phyloP scores from a whole-genome alignment of 2,797 vertebrate species.

The Ibycter americanus region DNA sequence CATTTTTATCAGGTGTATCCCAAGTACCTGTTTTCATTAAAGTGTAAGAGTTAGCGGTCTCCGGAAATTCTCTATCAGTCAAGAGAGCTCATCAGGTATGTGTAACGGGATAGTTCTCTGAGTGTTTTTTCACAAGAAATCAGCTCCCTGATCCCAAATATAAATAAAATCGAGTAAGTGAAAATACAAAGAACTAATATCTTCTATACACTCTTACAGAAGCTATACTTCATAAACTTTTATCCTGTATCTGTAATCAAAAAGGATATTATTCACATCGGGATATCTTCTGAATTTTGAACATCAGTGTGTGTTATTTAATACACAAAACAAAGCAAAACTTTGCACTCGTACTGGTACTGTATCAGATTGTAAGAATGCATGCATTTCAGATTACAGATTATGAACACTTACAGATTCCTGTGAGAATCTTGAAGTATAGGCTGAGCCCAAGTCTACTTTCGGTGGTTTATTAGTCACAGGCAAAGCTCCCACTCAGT shows the following conservation, averaged over 20 bases:
- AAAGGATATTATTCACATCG: neutral
- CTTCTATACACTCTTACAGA: neutral
- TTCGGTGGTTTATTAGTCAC: neutral
- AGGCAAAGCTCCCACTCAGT: neutral
- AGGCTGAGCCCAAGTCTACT: neutral
- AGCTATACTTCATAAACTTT: neutral
- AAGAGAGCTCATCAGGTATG: neutral
- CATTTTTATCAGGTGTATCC: neutral
- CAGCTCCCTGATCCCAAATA: neutral
- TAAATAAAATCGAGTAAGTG: fast-evolving
- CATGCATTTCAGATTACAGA: neutral
- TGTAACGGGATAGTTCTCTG: neutral
- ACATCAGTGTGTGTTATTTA: neutral
- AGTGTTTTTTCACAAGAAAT: neutral
- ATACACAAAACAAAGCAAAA: neutral
- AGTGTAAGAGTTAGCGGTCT: neutral
- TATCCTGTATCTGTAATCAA: neutral
- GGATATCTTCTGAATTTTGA: neutral
- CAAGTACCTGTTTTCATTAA: neutral
- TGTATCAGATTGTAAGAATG: neutral
- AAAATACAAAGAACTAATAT: neutral
- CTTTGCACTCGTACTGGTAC: neutral
- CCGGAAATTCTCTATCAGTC: neutral
- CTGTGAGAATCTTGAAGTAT: neutral
- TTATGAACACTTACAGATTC: neutral